These are phyloP conservation scores for Crematogaster levior DNA, from an alignment of 2,888 invertebrate species.

Conservation along the genomic window DNA sequence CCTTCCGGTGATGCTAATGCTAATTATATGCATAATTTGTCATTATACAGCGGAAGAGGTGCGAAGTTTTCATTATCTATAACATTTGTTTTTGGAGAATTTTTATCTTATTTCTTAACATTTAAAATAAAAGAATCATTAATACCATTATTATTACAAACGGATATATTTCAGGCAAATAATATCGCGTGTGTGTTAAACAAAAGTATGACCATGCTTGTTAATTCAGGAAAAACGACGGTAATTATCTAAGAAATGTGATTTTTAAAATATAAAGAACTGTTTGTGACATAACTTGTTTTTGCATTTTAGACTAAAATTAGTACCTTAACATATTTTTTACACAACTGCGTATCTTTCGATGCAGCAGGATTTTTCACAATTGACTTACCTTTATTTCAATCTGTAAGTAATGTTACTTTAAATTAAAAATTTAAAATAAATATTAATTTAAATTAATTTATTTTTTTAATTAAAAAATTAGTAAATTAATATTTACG, in stretches of 20 bases:
- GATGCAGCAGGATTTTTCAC: constrained; percentile 43
- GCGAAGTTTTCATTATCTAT: neutral
- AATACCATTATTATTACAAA: neutral
- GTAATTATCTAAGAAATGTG: neutral
- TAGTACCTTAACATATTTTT: constrained; percentile 13
- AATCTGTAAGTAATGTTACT: constrained; percentile 35
- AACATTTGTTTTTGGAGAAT: neutral
- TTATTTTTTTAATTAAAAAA: neutral
- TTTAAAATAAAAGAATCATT: neutral
- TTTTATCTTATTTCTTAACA: neutral
- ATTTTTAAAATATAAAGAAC: neutral
- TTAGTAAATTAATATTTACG: neutral
- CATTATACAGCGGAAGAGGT: constrained; percentile 22
- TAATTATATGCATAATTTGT: constrained; percentile 21
- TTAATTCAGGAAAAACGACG: neutral
- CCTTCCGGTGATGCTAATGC: neutral
- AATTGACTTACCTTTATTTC: constrained; percentile 36
- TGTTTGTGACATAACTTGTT: neutral
- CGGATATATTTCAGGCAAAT: constrained; percentile 23
- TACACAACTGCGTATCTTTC: constrained; percentile 27
- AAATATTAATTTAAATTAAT: neutral
- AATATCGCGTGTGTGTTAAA: neutral
- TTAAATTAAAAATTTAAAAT: neutral
- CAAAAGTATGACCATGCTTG: neutral
- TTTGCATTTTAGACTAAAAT: constrained; percentile 12